A percentile compares a stretch with the other conserved stretches of the same genome.
Conservation (phyloP, 1,140 invertebrate genomes). For the Vanessa atalanta region DNA sequence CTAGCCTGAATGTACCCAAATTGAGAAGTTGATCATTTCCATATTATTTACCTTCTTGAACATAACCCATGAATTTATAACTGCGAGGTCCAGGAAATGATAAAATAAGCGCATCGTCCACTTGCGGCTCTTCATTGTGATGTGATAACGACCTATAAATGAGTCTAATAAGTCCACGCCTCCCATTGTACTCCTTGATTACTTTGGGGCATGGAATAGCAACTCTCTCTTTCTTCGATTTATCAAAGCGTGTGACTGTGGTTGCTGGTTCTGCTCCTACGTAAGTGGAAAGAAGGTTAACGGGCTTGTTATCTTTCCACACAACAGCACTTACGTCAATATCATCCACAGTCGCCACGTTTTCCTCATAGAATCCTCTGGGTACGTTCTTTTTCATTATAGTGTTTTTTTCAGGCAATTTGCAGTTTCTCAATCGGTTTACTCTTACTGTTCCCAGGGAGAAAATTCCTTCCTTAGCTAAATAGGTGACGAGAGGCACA, state of each 20-base stretch:
- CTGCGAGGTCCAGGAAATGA: slow-evolving; percentile 50
- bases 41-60: slow-evolving; percentile 54
- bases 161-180: slow-evolving; percentile 30
- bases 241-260: slow-evolving; percentile 49
- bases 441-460: slow-evolving; percentile 59
- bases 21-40: slow-evolving; percentile 48
- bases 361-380: slow-evolving; percentile 50
- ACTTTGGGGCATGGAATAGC: slow-evolving; percentile 73
- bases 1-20: slow-evolving; percentile 52
- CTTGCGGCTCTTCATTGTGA: slow-evolving; percentile 18
- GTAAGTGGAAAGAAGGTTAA: slow-evolving; percentile 50
- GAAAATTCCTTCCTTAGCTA: slow-evolving; percentile 55
- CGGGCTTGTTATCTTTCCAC: slow-evolving; percentile 53
- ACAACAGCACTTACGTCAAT: slow-evolving; percentile 51
- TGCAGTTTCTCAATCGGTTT: slow-evolving; percentile 56
- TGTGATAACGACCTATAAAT: slow-evolving; percentile 27
- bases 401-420: slow-evolving; percentile 53
- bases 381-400: slow-evolving; percentile 59
- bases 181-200: slow-evolving; percentile 78
- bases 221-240: slow-evolving; percentile 48
- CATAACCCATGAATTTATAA: slow-evolving; percentile 58
- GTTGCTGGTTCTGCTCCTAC: slow-evolving; percentile 48
- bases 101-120: slow-evolving; percentile 21
- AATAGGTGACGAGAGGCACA: slow-evolving; percentile 48
- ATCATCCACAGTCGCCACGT: slow-evolving; percentile 48